Conservation (phyloP, 2,888 invertebrate genomes). For the Sarcophaga caerulescens region DNA sequence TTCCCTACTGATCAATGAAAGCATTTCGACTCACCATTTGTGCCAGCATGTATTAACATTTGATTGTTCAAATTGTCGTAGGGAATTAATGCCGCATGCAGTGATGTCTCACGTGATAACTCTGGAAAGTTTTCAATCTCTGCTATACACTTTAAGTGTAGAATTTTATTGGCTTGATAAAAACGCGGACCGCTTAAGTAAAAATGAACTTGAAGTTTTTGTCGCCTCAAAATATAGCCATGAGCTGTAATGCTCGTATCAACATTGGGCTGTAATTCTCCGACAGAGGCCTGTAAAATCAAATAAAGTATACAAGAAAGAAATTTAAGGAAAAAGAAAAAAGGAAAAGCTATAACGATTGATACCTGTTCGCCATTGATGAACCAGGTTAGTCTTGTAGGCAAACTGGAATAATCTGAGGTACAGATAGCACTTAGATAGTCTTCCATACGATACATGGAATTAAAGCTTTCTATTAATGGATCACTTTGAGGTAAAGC, state of each 20-base stretch:
- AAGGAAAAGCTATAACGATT: background rate
- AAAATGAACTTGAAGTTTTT: constrained; percentile 79
- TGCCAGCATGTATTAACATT: constrained; percentile 78
- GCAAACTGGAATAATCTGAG: constrained; percentile 80
- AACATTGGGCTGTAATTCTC: constrained; percentile 78
- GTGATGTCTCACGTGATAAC: constrained; percentile 77
- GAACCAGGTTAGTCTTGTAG: constrained; percentile 80
- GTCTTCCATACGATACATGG: constrained; percentile 80
- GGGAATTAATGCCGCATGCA: constrained; percentile 77
- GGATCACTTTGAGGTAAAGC: constrained; percentile 81
- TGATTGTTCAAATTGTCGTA: constrained; percentile 80
- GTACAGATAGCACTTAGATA: constrained; percentile 80
- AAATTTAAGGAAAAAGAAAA: background rate
- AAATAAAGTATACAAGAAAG: background rate
- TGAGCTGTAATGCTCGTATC: constrained; percentile 80
- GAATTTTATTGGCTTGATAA: constrained; percentile 77
- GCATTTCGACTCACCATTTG: constrained; percentile 71
- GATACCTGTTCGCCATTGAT: constrained; percentile 80
- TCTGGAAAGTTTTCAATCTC: constrained; percentile 80
- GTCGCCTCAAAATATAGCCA: constrained; percentile 79
- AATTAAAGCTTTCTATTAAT: constrained; percentile 79
- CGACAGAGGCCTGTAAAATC: constrained; percentile 75
- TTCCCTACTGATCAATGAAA: background rate
- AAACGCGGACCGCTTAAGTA: constrained; percentile 79
- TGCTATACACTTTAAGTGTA: constrained; percentile 80